Conservation (phyloP, 2,113 vertebrate genomes). For the Saguinus imperator region DNA sequence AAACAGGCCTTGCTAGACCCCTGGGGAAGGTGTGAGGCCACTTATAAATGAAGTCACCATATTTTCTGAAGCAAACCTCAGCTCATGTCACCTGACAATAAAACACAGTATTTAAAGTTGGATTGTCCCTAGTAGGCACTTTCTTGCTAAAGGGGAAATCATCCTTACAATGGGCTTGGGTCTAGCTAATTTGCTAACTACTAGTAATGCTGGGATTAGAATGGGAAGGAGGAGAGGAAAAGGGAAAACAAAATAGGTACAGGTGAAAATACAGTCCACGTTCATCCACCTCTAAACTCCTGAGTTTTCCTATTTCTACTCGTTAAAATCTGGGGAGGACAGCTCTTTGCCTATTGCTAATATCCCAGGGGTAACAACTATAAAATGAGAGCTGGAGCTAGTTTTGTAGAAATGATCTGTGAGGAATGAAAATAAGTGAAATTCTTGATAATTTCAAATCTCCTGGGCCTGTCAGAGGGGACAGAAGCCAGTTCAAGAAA, state of each 20-base stretch:
- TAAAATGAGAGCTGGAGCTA: neutral
- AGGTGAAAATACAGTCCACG: neutral
- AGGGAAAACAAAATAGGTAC: neutral
- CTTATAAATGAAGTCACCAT: neutral
- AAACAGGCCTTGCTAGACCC: neutral
- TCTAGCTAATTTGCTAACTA: neutral
- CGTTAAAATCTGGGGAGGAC: neutral
- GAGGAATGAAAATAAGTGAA: neutral
- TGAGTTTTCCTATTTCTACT: neutral
- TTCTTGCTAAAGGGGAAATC: neutral
- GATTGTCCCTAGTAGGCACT: neutral
- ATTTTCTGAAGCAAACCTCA: neutral
- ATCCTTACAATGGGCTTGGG: neutral
- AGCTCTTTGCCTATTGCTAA: neutral
- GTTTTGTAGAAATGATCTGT: neutral
- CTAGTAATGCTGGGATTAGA: neutral
- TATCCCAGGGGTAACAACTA: neutral
- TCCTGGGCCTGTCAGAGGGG: neutral
- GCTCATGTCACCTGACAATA: neutral
- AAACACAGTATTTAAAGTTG: neutral
- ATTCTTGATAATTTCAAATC: neutral
- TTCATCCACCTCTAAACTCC: neutral
- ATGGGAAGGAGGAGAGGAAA: neutral
- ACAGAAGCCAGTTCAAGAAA: neutral
- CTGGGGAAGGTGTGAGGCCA: neutral